Conservation (phyloP, 2,888 invertebrate genomes). For the Noctuana brunneofusca region DNA sequence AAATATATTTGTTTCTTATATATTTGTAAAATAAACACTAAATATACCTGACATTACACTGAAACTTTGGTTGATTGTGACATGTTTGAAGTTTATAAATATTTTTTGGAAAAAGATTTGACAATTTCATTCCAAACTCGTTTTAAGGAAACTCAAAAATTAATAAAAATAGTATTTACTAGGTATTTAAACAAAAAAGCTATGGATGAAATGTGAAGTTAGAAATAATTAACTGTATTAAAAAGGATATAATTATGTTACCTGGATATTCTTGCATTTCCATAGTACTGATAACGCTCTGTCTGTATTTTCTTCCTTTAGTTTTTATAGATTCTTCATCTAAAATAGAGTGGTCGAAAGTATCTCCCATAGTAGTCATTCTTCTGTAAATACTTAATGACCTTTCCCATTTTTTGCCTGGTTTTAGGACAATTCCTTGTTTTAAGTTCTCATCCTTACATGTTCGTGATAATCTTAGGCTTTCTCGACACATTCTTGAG, state of each 20-base stretch:
- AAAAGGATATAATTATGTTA: constrained; percentile 42
- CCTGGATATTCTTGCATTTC: constrained; percentile 76
- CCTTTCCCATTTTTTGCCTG: constrained; percentile 87
- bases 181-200: no score
- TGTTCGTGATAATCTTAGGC: constrained; percentile 34
- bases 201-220: no score
- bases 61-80: constrained; percentile 76
- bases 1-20: background rate
- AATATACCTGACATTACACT: constrained; percentile 79
- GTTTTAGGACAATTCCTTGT: constrained; percentile 76
- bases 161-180: no score
- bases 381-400: constrained; percentile 84
- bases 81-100: constrained; percentile 46
- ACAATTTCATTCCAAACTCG: background rate
- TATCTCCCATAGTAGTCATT: constrained; percentile 69
- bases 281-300: constrained; percentile 78
- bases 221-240: no score
- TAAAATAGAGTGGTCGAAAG: constrained; percentile 64
- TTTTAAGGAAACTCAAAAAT: background rate
- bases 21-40: constrained; percentile 39
- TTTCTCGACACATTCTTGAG: constrained; percentile 43
- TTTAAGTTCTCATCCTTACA: constrained; percentile 46
- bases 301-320: constrained; percentile 81
- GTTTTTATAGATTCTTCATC: constrained; percentile 63
- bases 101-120: background rate